phyloP scores from a whole-genome alignment of 1,140 invertebrate genomes.

The Conus ventricosus region DNA sequence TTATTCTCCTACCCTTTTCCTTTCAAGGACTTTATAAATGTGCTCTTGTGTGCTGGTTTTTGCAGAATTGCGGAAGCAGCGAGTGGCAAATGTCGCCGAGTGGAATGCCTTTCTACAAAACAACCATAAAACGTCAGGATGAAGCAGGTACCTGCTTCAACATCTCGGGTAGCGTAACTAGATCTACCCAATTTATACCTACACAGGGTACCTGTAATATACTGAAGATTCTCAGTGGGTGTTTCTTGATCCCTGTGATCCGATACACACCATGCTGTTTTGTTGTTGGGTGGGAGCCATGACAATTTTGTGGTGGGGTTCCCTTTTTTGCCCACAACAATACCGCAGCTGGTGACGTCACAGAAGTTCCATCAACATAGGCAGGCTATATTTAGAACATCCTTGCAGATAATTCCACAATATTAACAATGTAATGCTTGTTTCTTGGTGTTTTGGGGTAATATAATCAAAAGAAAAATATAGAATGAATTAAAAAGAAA shows the following conservation, averaged over 20 bases:
- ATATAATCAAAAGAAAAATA: not conserved
- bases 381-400: not conserved
- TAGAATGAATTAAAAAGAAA: not conserved
- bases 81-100: not conserved
- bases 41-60: not conserved
- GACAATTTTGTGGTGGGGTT: not conserved
- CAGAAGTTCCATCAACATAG: slow-evolving; percentile 1
- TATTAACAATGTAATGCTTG: too few species aligned
- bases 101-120: not conserved
- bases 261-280: slow-evolving; percentile 73
- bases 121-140: not conserved
- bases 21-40: too few species aligned
- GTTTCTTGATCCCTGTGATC: slow-evolving; percentile 69
- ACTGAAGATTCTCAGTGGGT: slow-evolving; percentile 69
- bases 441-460: not conserved
- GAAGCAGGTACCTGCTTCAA: not conserved
- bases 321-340: slow-evolving; percentile 16
- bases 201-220: slow-evolving; percentile 55
- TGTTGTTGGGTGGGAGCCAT: slow-evolving; percentile 14
- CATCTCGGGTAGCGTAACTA: not conserved
- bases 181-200: not conserved
- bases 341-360: slow-evolving; percentile 23
- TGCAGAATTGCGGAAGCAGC: not conserved
- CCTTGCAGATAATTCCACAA: not conserved
- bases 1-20: too few species aligned